Percentiles rank a stretch among this genome's conserved stretches.
Evolutionary conservation across 2,888 invertebrate species (phyloP).

Genomic region (Eilema sororculum): DNA sequence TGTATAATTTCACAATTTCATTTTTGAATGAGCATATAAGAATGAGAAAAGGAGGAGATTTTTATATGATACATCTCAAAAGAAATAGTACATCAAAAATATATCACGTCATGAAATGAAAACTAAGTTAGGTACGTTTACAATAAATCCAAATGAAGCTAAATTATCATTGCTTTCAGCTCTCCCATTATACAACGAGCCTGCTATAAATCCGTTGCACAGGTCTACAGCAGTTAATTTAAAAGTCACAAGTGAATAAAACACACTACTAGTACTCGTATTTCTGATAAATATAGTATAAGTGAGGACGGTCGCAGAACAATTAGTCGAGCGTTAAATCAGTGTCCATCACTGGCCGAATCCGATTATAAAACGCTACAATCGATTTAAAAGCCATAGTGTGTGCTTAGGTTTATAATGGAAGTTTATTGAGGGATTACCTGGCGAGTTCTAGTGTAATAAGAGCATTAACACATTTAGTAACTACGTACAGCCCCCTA

Average conservation of each 20-base stretch:
- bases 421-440: conserved; percentile 56
- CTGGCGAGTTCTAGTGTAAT: conserved; percentile 39
- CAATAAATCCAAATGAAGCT: conserved; percentile 18
- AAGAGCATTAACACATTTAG: conserved; percentile 43
- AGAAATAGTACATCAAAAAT: not conserved
- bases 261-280: conserved; percentile 22
- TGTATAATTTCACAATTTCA: not conserved
- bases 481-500: conserved; percentile 21
- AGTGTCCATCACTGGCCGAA: conserved; percentile 49
- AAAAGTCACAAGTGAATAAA: conserved; percentile 22
- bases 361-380: conserved; percentile 50
- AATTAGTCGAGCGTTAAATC: conserved; percentile 52
- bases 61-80: no score
- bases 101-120: not conserved
- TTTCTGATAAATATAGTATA: conserved; percentile 43
- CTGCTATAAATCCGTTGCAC: conserved; percentile 5
- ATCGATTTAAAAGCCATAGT: conserved; percentile 55
- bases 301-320: conserved; percentile 30
- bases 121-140: not conserved
- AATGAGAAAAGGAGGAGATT: no score
- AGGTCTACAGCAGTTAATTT: conserved; percentile 17
- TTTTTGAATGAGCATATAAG: no score
- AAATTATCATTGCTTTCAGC: conserved; percentile 22
- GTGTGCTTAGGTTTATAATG: conserved; percentile 53
- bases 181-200: conserved; percentile 13